Evolutionary conservation across 2,113 vertebrate species (phyloP), one percentile per base, ranked within the genome.

Genomic region (Tiliqua scincoides): DNA sequence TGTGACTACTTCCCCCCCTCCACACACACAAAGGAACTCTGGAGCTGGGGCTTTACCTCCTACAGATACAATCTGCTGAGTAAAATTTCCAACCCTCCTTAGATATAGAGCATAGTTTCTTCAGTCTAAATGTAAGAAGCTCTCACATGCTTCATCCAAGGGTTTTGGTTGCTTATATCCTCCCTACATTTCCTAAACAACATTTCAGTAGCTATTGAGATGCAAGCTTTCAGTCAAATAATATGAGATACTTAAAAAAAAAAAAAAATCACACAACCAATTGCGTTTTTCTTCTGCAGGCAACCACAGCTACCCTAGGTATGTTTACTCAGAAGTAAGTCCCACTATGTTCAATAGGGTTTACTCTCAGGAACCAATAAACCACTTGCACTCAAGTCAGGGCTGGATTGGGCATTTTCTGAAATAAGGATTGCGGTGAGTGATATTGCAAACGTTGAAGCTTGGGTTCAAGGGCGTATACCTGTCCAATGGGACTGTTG

Each of bases 61-160:
- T 83, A 37, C 40, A 59, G 5, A 62, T 62, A 30, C 61, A 18
- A 27, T 57, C 70, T 17, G 43, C 27, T 80, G 25, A 6, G 18
- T 48, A 65, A 48, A 57, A 87, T 75, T 67, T 82, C 85, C 79
- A 82, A 76, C 72, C 37, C 27, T 30, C 10, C 79, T 48, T 32
- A 0, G 40, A n/a, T n/a, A n/a, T n/a, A n/a, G 85, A 48, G 70
- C 0, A 10, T 0, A 25, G 15, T 54, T 61, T 37, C 77, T n/a
- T 80, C 43, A n/a, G 9, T 10, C 35, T 30, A 37, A 18, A 25
- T 5, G 25, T 83, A 0, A 17, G 59, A 32, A 0, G 0, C 3
- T 61, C 32, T 67, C 17, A 65, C 37, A 7, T 6, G 15, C 48
- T 37, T 61, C 61, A 68, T 48, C 21, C 3, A 32, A 27, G 40